phyloP scores from a whole-genome alignment of 2,113 vertebrate species.

The Scortum barcoo region DNA sequence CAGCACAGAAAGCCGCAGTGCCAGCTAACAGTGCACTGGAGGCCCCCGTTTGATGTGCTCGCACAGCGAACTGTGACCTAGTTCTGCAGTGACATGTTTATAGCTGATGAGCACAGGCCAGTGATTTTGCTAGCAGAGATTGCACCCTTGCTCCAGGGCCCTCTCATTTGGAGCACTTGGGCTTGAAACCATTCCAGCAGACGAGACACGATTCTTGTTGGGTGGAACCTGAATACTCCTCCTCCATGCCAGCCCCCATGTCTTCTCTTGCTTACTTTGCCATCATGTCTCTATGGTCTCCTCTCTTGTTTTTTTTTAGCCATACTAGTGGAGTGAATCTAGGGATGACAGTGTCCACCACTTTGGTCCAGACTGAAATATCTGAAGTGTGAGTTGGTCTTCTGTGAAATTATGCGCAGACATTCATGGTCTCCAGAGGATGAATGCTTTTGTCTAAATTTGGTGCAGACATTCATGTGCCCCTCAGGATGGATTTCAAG shows the following conservation, averaged over 20 bases:
- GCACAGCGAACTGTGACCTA: constrained; percentile 79
- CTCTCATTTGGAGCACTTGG: constrained; percentile 73
- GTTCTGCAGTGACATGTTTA: constrained; percentile 81
- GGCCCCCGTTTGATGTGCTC: constrained; percentile 70
- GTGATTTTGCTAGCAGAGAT: constrained; percentile 79
- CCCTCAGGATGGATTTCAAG: neutral
- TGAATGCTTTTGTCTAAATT: neutral
- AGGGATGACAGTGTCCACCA: neutral
- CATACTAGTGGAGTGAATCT: neutral
- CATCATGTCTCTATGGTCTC: constrained; percentile 27
- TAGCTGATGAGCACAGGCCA: constrained; percentile 79
- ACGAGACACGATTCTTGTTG: constrained; percentile 62
- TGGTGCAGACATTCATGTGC: neutral
- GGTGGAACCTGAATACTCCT: constrained; percentile 57
- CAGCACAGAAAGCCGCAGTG: constrained; percentile 53
- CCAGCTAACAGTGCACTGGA: constrained; percentile 29
- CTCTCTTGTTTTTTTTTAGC: constrained; percentile 12
- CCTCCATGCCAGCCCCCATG: constrained; percentile 15
- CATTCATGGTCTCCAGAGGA: neutral
- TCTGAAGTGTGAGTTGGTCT: neutral
- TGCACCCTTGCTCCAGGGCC: constrained; percentile 74
- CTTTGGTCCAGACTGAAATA: constrained; percentile 3
- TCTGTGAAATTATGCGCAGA: neutral
- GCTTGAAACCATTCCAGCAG: constrained; percentile 60
- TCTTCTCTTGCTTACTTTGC: constrained; percentile 34